Base-by-base conservation (phyloP, 2,888 invertebrate genomes). In the Bimastos eiseni region DNA sequence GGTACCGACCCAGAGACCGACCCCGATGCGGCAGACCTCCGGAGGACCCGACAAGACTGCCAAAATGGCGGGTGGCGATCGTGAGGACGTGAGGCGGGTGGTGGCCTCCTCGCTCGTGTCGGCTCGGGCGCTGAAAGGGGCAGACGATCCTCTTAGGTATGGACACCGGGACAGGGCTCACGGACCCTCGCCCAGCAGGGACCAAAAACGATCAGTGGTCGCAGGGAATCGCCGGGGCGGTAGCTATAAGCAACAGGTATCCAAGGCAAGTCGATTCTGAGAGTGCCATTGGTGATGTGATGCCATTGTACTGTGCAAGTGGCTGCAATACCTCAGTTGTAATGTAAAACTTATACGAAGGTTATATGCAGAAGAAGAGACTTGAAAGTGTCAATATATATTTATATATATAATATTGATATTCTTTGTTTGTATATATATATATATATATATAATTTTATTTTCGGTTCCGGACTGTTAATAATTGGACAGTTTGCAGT, bases 121-220 rank as follows among this genome's bases (percentile, higher is more conserved):
- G 4, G 37, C 21, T 86, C 86, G 17, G 17, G 86, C 37, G 24
- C 24, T 37, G 19, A 86, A 37, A 17, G 37, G 34, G 21, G 17
- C 36, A 24, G 21, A 36, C 37, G 24, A 24, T 86, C 24, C 86
- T 86, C 34, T 34, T 34, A 6, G 86, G 86, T 86, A 86, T 86
- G 86, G 86, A 34, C 2, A 86, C 37, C 86, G 86, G 34, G 36
- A 36, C 86, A 34, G 86, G 30, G 86, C 1, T 5, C 86, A 36
- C 30, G 37, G 86, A 24, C n/a, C 70, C n/a, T 86, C 86, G 30
- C 86, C 86, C n/a, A 37, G 11, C 34, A 86, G 86, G 36, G 86
- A 86, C 34, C 86, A 86, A 17, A 86, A 37, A 34, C 34, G 86
- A 86, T 86, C 86, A 36, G 86, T 86, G 8, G 86, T 86, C 86